Evolutionary conservation across 2,888 invertebrate species (phyloP), one percentile per base, ranked within the genome.

Genomic region (Tinea trinotella): DNA sequence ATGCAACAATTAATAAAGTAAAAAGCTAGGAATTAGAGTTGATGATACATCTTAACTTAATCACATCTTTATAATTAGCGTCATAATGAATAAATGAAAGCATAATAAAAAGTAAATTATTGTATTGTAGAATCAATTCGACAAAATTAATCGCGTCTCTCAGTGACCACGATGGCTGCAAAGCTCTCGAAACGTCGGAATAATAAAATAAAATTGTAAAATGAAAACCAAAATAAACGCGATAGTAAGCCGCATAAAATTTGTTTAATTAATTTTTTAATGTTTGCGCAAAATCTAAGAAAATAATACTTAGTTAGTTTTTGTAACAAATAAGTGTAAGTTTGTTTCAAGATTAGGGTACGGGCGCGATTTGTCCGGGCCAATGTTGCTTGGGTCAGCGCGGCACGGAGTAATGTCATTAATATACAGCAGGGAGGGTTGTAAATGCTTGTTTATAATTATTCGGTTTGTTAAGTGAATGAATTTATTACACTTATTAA

Each of bases 371-470:
- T 76, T 75, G 68, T 24, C n/a, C 18, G 19, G 15, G n/a, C 50
- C 24, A 12, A 24, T 20, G 15, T 20, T n/a, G 20, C 20, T 48
- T 17, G 50, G 24, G 50, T 50, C 50, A 13, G 50, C 13, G 60
- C 13, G 60, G 59, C 68, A 69, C 76, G 72, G 71, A 70, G 70
- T 64, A 56, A 48, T 57, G 64, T 68, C 74, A 71, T 74, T 74
- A 74, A 73, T 72, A 71, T 64, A 63, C 62, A 62, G 64, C 62
- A 65, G 64, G 62, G 59, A 62, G 58, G 60, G 66, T 66, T 71
- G 64, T 63, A 62, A 62, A 63, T 62, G 56, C 62, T 59, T 63
- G 15, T 40, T 40, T 40, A 40, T 40, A 40, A 40, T 40, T 40
- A 40, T 40, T 4, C 13, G 58, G 58, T 61, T 62, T 55, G 59